A percentile compares a stretch with the other conserved stretches of the same genome.
Conservation (phyloP, 2,888 invertebrate species). For the Caenorhabditis sp. region DNA sequence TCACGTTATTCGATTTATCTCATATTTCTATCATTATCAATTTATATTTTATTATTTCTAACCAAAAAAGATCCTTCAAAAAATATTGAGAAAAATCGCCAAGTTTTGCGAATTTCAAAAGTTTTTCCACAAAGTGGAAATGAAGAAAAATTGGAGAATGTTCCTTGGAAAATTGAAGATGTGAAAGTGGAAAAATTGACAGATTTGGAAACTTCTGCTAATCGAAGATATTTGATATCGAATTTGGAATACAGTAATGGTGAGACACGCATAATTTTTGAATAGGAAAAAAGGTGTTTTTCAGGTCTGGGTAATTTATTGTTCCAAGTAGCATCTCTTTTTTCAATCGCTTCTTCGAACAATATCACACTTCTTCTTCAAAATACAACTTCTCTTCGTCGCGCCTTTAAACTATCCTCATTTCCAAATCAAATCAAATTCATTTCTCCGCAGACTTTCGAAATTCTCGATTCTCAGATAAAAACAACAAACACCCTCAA, state of each 20-base stretch:
- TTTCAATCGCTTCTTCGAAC: constrained; percentile 44
- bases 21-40: not conserved
- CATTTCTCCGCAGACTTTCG: not conserved
- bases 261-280: constrained; percentile 1
- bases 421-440: constrained; percentile 2
- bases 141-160: constrained; percentile 21
- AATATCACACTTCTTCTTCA: constrained; percentile 59
- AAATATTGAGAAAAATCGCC: not conserved
- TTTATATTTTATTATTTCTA: not conserved
- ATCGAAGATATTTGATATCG: constrained; percentile 16
- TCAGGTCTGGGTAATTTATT: constrained; percentile 68
- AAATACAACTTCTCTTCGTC: constrained; percentile 25
- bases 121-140: constrained; percentile 13
- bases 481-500: not conserved
- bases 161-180: constrained; percentile 20
- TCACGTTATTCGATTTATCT: not conserved
- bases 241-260: constrained; percentile 36
- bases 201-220: constrained; percentile 7
- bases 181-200: constrained; percentile 4
- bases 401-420: not conserved
- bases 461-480: constrained; percentile 1
- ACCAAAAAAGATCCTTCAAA: not conserved
- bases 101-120: not conserved
- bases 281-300: not conserved
- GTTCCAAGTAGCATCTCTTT: constrained; percentile 65